Evolutionary conservation across 2,113 vertebrate species (phyloP).

Genomic region (Callocephalon fimbriatum): DNA sequence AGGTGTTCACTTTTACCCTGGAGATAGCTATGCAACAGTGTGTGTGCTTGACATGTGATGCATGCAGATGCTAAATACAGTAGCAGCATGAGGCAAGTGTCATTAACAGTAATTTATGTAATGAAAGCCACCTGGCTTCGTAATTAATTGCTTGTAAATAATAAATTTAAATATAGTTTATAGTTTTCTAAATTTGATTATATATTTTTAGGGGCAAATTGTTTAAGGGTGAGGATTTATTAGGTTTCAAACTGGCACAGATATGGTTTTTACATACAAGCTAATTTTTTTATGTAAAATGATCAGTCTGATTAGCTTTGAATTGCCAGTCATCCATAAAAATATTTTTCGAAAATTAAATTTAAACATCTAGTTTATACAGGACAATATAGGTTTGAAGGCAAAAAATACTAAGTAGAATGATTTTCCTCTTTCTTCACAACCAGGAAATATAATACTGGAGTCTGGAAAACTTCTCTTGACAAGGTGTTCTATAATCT

Average conservation of each 20-base stretch:
- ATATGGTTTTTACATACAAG: background rate
- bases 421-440: background rate
- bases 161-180: constrained; percentile 92
- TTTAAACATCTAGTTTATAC: background rate
- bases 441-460: background rate
- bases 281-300: background rate
- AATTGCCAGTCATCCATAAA: constrained; percentile 13
- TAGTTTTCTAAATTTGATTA: constrained; percentile 84
- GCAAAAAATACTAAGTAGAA: background rate
- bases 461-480: background rate
- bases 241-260: constrained; percentile 3
- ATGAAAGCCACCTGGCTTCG: constrained; percentile 88
- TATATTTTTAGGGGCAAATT: constrained; percentile 75
- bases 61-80: constrained; percentile 90
- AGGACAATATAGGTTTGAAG: background rate
- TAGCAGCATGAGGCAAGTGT: constrained; percentile 91
- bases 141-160: constrained; percentile 99
- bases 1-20: constrained; percentile 73
- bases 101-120: constrained; percentile 97
- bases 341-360: background rate
- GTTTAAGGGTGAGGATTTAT: constrained; percentile 10
- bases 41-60: constrained; percentile 85
- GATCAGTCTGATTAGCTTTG: background rate
- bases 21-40: constrained; percentile 78
- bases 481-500: background rate